Percentiles rank a stretch among this genome's conserved stretches.
Conservation (phyloP, 1,140 invertebrate genomes). For the Matsumurasca onukii region DNA sequence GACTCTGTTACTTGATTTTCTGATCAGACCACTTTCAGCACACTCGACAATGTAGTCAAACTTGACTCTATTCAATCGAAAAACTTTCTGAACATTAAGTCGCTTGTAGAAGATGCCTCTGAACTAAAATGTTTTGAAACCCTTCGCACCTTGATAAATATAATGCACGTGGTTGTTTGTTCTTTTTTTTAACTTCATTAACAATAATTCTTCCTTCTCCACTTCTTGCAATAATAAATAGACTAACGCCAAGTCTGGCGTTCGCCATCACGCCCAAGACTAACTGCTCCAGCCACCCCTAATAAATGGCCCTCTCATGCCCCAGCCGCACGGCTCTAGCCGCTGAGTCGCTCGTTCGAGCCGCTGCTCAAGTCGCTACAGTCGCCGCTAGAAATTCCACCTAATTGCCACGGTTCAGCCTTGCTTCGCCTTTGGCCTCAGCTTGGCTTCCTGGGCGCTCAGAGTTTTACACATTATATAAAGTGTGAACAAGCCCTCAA, state of each 20-base stretch:
- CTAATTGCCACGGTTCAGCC: not conserved
- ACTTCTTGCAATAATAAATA: not conserved
- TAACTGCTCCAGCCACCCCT: not conserved
- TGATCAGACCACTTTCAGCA: not conserved
- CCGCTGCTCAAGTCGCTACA: not conserved
- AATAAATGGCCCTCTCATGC: not conserved
- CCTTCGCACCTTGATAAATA: not conserved
- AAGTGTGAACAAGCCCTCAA: no score
- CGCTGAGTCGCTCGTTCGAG: no score
- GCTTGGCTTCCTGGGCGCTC: no score
- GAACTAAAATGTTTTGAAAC: not conserved
- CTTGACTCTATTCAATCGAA: not conserved
- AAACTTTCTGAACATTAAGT: not conserved
- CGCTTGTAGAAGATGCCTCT: not conserved
- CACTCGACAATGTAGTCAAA: not conserved
- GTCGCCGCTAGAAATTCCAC: not conserved
- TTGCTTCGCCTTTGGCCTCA: no score
- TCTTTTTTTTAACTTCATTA: not conserved
- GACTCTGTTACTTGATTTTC: slow-evolving; percentile 8
- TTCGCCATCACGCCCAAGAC: not conserved
- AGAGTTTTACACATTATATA: no score
- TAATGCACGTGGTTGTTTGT: not conserved
- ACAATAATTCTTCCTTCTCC: not conserved
- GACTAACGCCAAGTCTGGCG: not conserved
- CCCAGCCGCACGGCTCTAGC: not conserved